Base-by-base conservation (phyloP, 2,888 invertebrate species). In the Steinernema scapterisci region DNA sequence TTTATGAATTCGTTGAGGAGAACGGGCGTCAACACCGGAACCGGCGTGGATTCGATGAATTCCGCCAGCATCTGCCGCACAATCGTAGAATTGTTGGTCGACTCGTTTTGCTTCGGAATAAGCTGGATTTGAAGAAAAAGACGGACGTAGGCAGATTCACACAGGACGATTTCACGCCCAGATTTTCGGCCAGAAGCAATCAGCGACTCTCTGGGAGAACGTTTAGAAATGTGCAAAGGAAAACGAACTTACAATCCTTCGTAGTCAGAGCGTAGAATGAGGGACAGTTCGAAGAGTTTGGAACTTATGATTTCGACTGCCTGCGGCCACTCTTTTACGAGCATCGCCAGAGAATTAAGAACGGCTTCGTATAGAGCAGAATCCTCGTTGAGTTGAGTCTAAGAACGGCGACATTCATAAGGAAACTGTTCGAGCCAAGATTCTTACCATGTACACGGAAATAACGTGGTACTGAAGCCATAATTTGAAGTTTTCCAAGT, bases 381-480 rank as follows among this genome's bases (percentile, higher is more conserved):
- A 63, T 63, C 63, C 16, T 63, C 63, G 19, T 63, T 63, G 7
- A 63, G 38, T 31, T 63, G 63, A 7, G 31, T 31, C 63, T 63
- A 27, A 31, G n/a, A 16, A 13, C 2, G 19, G 19, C n/a, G n/a
- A n/a, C n/a, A n/a, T n/a, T n/a, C n/a, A n/a, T n/a, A n/a, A n/a
- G n/a, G n/a, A n/a, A n/a, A n/a, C n/a, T n/a, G n/a, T n/a, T n/a
- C n/a, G n/a, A n/a, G n/a, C n/a, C 48, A 48, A n/a, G n/a, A 16
- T 3, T 48, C 48, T 16, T 16, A 63, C 63, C 63, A 63, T 27
- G 31, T 63, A 63, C 23, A 63, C 38, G 38, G 63, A 9, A 13
- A 63, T 63, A 5, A 63, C 63, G 25, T 63, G 23, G 16, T 16
- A 31, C 38, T 63, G 63, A 16, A 63, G 19, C 63, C 63, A 63